Base-by-base conservation (phyloP, 30 jellyfish, hydroid and myxozoan species). In the Aurelia coerulea region DNA sequence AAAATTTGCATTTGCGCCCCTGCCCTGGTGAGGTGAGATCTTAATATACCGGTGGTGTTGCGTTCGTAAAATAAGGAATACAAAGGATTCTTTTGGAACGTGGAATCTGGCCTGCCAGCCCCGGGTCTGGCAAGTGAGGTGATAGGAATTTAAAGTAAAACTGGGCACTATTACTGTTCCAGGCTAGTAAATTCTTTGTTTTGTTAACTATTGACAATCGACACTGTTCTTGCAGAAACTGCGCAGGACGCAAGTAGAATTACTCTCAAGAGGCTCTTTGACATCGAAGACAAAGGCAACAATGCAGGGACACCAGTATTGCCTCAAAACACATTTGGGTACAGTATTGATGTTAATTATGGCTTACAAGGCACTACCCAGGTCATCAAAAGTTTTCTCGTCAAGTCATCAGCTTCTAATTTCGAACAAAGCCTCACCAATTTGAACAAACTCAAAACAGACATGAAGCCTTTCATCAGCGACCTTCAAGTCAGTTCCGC, bases 401-500 rank as follows among this genome's bases (percentile, higher is more conserved):
- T 77, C 15, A 74, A 33, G 42, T 39, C 51, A 67, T 8, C 67
- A 17, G 63, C 83, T 4, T 3, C 86, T n/a, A 33, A 39, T 34
- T 49, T n/a, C 59, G 46, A 66, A 13, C 79, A 64, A 46, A 32
- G 80, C 39, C 14, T 51, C 65, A 39, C 73, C 46, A 68, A 90
- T 15, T 41, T 81, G 18, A 69, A 74, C 15, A 65, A 64, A 63
- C 76, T 90, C 69, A 46, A 82, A 39, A 39, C 74, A 39, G 85
- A 65, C 4, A 80, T 90, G 85, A 73, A 72, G 0, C 73, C 65
- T 13, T 68, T 81, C 68, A 62, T 90, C 69, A 65, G 73, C 68
- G 74, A n/a, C 10, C 46, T 69, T 52, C 93, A 90, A 59, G 86
- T 90, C 46, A 32, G 52, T 10, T 79, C 90, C 1, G 97, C 90